A percentile compares a stretch with the other conserved stretches of the same genome.
These are phyloP conservation scores for Oscheius onirici DNA, from an alignment of 2,888 invertebrate genomes.

Conservation along the genomic window DNA sequence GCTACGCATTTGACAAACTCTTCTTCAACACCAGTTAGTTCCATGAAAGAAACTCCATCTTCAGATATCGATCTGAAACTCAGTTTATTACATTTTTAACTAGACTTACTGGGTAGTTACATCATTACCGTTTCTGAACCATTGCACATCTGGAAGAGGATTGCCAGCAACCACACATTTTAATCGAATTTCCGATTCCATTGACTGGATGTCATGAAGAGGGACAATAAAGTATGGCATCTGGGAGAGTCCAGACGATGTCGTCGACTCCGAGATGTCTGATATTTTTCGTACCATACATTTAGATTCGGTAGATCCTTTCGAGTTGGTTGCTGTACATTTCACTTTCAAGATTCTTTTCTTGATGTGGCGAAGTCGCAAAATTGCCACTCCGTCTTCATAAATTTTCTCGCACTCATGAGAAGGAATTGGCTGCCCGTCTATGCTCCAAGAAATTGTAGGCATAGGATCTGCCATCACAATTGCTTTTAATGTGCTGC, in stretches of 20 bases:
- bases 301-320: constrained; percentile 42
- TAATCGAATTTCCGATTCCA: constrained; percentile 22
- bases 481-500: constrained; percentile 57
- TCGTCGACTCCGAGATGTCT: constrained; percentile 35
- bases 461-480: constrained; percentile 72
- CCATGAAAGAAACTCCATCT: constrained; percentile 55
- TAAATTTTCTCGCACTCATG: constrained; percentile 40
- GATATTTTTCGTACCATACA: constrained; percentile 30
- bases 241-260: constrained; percentile 40
- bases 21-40: constrained; percentile 38
- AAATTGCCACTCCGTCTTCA: constrained; percentile 57
- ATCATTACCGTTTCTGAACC: constrained; percentile 36
- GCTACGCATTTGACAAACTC: constrained; percentile 44
- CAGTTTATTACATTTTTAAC: neutral
- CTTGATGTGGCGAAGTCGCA: constrained; percentile 39
- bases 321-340: constrained; percentile 50
- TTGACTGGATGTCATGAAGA: constrained; percentile 39
- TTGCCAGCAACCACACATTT: constrained; percentile 47
- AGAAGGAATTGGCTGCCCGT: constrained; percentile 41
- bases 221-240: constrained; percentile 48
- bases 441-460: constrained; percentile 67
- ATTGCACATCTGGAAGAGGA: constrained; percentile 42
- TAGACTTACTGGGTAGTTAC: neutral
- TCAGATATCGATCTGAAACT: constrained; percentile 42
- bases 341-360: constrained; percentile 30